A percentile compares a stretch with the other conserved stretches of the same genome.
phyloP scores from a whole-genome alignment of 2,113 vertebrate species.

The Lamprologus ornatipinnis region DNA sequence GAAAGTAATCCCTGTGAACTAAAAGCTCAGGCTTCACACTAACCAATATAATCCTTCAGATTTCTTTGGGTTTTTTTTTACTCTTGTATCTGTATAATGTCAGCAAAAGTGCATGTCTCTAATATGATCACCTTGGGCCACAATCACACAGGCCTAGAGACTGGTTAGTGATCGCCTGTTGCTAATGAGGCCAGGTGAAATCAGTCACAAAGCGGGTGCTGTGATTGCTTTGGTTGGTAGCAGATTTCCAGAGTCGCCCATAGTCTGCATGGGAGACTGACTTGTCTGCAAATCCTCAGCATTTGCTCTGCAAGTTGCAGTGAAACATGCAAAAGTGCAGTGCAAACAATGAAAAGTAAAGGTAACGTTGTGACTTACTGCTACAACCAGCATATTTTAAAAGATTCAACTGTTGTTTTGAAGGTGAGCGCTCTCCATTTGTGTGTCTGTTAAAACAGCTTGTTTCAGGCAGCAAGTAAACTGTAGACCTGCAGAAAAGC shows the following conservation, averaged over 20 bases:
- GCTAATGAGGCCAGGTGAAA: background rate
- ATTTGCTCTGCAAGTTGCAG: background rate
- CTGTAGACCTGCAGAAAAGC: background rate
- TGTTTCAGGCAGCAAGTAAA: background rate
- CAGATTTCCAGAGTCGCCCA: background rate
- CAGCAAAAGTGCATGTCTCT: background rate
- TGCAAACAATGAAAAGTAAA: background rate
- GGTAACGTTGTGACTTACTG: background rate
- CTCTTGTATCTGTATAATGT: background rate
- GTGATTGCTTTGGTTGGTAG: background rate
- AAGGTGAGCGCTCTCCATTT: background rate
- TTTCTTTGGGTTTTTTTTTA: background rate
- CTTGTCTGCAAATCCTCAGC: background rate
- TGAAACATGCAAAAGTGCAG: background rate
- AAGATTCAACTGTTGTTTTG: background rate
- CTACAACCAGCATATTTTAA: background rate
- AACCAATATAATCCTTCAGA: background rate
- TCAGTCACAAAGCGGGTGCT: background rate
- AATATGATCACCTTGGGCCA: background rate
- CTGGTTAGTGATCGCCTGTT: background rate
- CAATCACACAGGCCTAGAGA: background rate
- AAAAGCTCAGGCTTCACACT: background rate
- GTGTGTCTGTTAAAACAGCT: background rate
- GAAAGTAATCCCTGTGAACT: background rate
- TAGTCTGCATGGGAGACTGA: background rate